Conservation (phyloP, 2,797 vertebrate species). For the Pangasius macronema region DNA sequence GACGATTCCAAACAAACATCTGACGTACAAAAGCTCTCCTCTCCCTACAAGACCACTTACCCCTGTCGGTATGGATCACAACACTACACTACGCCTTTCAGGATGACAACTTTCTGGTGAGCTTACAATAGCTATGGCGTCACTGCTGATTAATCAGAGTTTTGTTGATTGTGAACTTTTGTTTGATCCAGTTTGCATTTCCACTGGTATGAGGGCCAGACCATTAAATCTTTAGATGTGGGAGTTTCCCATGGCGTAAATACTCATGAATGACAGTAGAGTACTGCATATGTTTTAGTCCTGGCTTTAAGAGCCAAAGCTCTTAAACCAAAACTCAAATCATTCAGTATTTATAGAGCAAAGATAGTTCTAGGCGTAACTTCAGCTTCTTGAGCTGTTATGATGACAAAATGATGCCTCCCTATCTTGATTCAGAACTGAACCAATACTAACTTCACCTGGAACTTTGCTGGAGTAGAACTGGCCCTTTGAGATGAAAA, state of each 20-base stretch:
- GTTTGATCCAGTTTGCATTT: neutral
- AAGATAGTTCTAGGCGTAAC: neutral
- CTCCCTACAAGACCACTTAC: too few relatives aligned
- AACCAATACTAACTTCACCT: neutral
- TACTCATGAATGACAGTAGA: neutral
- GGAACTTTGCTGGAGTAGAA: neutral
- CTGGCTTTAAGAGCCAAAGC: neutral
- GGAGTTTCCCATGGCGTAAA: neutral
- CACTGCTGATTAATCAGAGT: neutral
- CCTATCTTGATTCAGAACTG: neutral
- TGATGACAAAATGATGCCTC: neutral
- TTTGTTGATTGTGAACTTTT: neutral
- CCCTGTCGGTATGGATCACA: too few relatives aligned
- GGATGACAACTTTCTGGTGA: constrained; percentile 96
- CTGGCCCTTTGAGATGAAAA: neutral
- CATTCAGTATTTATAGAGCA: neutral
- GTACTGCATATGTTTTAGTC: neutral
- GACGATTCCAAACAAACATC: too few relatives aligned
- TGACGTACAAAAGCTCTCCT: too few relatives aligned
- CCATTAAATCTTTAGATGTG: neutral
- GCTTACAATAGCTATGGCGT: constrained; percentile 16
- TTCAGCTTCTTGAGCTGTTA: neutral
- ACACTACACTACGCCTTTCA: constrained; percentile 97
- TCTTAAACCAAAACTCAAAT: neutral
- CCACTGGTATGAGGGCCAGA: neutral